Conservation (phyloP, 2,797 vertebrate species). For the Steatocranus sp. region DNA sequence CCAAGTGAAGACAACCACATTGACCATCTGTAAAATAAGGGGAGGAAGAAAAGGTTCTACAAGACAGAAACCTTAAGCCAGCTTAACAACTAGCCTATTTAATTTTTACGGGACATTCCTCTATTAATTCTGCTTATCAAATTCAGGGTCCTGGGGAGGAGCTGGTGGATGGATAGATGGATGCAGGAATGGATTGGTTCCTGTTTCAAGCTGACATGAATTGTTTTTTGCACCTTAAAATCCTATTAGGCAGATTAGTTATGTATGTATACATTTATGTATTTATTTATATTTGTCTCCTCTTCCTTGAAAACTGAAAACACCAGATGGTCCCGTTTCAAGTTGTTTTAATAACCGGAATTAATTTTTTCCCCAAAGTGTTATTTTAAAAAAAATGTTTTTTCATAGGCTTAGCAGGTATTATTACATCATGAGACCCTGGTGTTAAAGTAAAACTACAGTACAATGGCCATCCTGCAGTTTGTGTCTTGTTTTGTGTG, state of each 20-base stretch:
- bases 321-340: background rate
- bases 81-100: background rate
- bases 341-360: background rate
- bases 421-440: background rate
- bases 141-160: background rate
- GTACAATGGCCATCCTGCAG: background rate
- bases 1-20: background rate
- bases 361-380: background rate
- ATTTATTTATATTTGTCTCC: background rate
- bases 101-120: background rate
- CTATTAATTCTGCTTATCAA: background rate
- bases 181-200: background rate
- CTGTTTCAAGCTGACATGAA: background rate
- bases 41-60: background rate
- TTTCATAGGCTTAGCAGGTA: background rate
- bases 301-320: background rate
- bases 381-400: background rate
- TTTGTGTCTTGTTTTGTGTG: background rate
- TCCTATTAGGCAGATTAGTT: background rate
- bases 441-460: background rate
- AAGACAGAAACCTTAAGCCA: background rate
- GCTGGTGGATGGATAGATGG: background rate
- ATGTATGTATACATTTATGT: background rate
- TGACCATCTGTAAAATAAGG: background rate
- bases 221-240: background rate